Evolutionary conservation across 2,113 vertebrate genomes (phyloP).

Genomic region (Pterocles orientalis): DNA sequence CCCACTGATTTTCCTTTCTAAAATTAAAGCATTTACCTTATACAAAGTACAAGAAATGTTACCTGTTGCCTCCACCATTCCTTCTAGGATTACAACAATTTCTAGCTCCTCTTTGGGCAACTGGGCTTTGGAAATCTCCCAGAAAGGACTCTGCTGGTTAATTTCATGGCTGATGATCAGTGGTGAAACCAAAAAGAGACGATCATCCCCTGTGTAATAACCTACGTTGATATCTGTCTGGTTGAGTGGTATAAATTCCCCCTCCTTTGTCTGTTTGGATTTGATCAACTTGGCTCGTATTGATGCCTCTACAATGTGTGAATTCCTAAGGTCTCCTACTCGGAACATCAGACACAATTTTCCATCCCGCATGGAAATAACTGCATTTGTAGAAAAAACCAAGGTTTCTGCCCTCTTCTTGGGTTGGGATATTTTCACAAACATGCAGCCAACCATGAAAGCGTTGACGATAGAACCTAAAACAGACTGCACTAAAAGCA

Average conservation of each 20-base stretch:
- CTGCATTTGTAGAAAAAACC: slow-evolving; percentile 96
- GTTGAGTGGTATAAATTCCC: slow-evolving; percentile 98
- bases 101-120: slow-evolving; percentile 94
- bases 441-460: slow-evolving; percentile 99
- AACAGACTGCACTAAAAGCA: slow-evolving; percentile 95
- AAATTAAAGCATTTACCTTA: slow-evolving; percentile 67
- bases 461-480: slow-evolving; percentile 98
- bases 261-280: slow-evolving; percentile 99
- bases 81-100: slow-evolving; percentile 98
- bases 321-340: slow-evolving; percentile 96
- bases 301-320: slow-evolving; percentile 99
- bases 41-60: slow-evolving; percentile 66
- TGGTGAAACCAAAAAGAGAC: slow-evolving; percentile 96
- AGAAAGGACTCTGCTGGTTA: slow-evolving; percentile 97
- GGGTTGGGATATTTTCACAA: slow-evolving; percentile 99
- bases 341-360: slow-evolving; percentile 98
- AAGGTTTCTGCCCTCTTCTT: slow-evolving; percentile 98
- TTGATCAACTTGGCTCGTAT: slow-evolving; percentile 98
- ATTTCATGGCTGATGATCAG: slow-evolving; percentile 99
- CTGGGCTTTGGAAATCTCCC: slow-evolving; percentile 93
- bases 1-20: slow-evolving; percentile 41
- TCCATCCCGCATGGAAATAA: slow-evolving; percentile 96
- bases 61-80: slow-evolving; percentile 99
- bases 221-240: slow-evolving; percentile 99
- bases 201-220: slow-evolving; percentile 96